Evolutionary conservation across 2,797 vertebrate species (phyloP), one percentile per base, ranked within the genome.

Genomic region (Pseudomugil gertrudae): DNA sequence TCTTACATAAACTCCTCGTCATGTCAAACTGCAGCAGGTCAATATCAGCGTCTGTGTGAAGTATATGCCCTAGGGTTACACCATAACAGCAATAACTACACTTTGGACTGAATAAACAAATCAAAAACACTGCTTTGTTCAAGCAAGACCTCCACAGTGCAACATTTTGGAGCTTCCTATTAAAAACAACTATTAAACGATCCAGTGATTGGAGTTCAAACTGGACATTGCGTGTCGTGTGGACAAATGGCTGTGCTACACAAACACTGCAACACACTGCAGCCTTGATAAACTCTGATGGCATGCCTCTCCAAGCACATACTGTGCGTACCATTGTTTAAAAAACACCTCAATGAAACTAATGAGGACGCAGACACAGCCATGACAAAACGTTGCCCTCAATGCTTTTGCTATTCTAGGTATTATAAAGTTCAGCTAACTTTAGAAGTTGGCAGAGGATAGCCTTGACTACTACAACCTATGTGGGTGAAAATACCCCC

Each of bases 211-310:
- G 63, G 56, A 76, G 57, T 73, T 50, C 52, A 61, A 65, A 66
- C 54, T 55, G 61, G 76, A 75, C 77, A 67, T 72, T 43, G 40
- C 53, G 38, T 86, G 60, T 27, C 47, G 38, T 66, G 66, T 67
- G 79, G 66, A 32, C 11, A 67, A 71, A 75, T 72, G 78, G 76
- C 79, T 76, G 23, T 17, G 21, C 36, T 67, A 64, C 70, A 78
- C 43, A 72, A 69, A 59, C 26, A 1, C 76, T 63, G 55, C 66
- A 52, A 55, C 40, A 63, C 43, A 69, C 52, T 52, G 29, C 15
- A 23, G 55, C 79, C 76, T 72, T 58, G 51, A 61, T 79, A 23
- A 13, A 66, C 36, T 60, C 57, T 21, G 15, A 27, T 38, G 62
- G 33, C 40, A 63, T 51, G 1, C 51, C 26, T 72, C 54, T 35